Percentiles rank a stretch among this genome's conserved stretches.
Evolutionary conservation across 1,140 invertebrate genomes (phyloP).

Genomic region (Orchesella cincta): DNA sequence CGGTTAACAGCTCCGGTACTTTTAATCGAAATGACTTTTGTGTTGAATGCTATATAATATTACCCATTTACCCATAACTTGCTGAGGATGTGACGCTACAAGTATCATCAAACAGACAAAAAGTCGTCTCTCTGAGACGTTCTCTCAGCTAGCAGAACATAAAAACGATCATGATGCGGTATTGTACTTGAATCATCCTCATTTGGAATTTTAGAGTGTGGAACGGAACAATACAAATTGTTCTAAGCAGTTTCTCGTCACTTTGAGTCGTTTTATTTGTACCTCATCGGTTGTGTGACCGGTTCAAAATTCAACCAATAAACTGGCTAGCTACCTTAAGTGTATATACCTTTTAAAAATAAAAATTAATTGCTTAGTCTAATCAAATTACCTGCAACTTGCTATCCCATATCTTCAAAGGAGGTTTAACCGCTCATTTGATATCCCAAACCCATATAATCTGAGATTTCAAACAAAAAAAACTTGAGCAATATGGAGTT

Average conservation of each 20-base stretch:
- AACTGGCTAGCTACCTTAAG: background rate
- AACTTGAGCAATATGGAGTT: background rate
- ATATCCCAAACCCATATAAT: background rate
- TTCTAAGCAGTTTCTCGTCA: background rate
- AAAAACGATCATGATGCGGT: background rate
- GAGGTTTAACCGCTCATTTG: background rate
- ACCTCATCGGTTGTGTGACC: background rate
- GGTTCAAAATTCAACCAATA: background rate
- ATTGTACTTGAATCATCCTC: too few relatives aligned
- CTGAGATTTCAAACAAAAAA: too few relatives aligned
- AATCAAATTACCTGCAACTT: constrained; percentile 12
- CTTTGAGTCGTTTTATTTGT: too few relatives aligned
- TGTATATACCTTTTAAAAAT: background rate
- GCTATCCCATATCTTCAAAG: background rate
- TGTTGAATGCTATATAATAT: background rate
- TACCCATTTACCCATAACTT: constrained; percentile 1
- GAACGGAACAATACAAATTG: background rate
- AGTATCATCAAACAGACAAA: too few relatives aligned
- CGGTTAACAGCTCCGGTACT: background rate
- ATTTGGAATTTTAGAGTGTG: too few relatives aligned
- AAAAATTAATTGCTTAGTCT: background rate
- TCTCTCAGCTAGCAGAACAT: background rate
- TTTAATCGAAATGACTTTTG: background rate
- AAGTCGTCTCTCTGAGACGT: too few relatives aligned
- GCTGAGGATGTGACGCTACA: too few relatives aligned